Conservation (phyloP, 2,888 invertebrate species). For the Thecophora atra region DNA sequence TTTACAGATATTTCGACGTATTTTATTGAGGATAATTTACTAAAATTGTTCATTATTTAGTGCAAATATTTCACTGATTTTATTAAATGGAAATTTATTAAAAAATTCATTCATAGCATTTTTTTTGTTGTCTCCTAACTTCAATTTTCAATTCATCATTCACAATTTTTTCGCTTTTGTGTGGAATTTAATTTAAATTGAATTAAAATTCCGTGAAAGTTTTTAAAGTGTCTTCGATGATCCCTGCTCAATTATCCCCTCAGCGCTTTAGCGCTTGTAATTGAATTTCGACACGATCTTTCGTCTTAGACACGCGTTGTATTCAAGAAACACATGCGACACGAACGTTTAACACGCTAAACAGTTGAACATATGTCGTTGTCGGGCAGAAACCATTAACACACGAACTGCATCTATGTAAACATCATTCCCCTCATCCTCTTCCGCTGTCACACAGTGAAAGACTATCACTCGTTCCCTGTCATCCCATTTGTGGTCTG, state of each 20-base stretch:
- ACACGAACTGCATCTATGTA: background rate
- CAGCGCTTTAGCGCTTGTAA: background rate
- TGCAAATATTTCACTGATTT: too few species aligned
- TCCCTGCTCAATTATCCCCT: background rate
- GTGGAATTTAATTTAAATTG: too few species aligned
- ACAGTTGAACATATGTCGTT: background rate
- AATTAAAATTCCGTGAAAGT: background rate
- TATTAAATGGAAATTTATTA: too few species aligned
- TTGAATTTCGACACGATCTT: constrained; percentile 25
- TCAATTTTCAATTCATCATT: too few species aligned
- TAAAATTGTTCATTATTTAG: too few species aligned
- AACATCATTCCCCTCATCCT: background rate
- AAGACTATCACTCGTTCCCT: background rate
- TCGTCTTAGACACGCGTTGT: constrained; percentile 39
- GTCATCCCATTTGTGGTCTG: too few species aligned
- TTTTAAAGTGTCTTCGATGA: too few species aligned
- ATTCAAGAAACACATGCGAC: constrained; percentile 26
- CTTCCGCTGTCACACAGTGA: background rate
- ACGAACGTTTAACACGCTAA: constrained; percentile 6
- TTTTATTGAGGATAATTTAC: too few species aligned
- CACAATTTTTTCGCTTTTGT: too few species aligned
- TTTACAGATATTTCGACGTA: too few species aligned
- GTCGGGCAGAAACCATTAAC: background rate
- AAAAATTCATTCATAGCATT: too few species aligned
- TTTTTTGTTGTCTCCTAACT: too few species aligned